These are phyloP conservation scores for Temnothorax nylanderi DNA, from an alignment of 1,140 invertebrate species.

Conservation along the genomic window DNA sequence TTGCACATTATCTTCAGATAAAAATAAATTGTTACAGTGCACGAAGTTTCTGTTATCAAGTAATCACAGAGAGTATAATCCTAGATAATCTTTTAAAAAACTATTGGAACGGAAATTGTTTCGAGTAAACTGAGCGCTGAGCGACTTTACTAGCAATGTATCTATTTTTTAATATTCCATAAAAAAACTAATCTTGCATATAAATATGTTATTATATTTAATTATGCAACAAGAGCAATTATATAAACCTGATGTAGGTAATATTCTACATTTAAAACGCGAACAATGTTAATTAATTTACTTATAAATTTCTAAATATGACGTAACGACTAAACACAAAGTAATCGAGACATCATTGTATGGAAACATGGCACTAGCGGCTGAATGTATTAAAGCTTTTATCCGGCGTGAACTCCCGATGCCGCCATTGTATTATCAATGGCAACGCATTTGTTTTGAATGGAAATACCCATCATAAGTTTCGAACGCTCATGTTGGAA, in stretches of 20 bases:
- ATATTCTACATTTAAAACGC: not conserved
- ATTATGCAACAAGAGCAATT: slow-evolving; percentile 6
- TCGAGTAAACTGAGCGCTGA: not conserved
- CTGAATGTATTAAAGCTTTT: slow-evolving; percentile 32
- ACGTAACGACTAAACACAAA: not conserved
- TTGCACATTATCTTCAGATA: slow-evolving; percentile 32
- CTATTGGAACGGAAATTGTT: slow-evolving; percentile 42
- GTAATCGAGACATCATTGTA: slow-evolving; percentile 13
- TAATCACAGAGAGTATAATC: not conserved
- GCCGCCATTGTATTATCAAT: slow-evolving; percentile 37
- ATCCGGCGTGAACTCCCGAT: not conserved
- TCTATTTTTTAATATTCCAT: not conserved
- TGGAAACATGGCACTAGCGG: not conserved
- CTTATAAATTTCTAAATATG: not conserved
- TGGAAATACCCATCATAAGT: not conserved
- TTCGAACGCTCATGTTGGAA: not conserved
- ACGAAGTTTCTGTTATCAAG: slow-evolving; percentile 13
- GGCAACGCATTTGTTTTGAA: slow-evolving; percentile 25
- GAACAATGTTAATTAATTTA: not conserved
- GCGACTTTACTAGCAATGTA: not conserved
- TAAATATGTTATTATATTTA: not conserved
- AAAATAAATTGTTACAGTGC: slow-evolving; percentile 21
- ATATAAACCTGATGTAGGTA: not conserved
- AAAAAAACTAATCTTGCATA: slow-evolving; percentile 2
- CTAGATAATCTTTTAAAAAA: slow-evolving; percentile 31